Evolutionary conservation across 2,888 invertebrate species (phyloP).

Genomic region (Gryllus longicercus): DNA sequence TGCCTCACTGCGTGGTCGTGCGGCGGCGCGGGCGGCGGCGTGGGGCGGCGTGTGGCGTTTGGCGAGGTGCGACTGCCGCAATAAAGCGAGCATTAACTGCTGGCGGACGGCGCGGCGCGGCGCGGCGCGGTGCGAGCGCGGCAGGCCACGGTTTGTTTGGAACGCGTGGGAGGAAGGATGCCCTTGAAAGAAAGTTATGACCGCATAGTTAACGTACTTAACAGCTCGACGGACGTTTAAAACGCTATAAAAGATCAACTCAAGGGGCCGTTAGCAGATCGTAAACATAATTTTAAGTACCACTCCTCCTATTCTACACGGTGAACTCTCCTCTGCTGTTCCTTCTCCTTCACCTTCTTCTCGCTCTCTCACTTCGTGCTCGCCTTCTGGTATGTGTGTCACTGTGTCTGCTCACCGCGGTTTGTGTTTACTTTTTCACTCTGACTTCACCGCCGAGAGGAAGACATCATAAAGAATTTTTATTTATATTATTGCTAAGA

Average conservation of each 20-base stretch:
- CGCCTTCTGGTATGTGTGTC: neutral
- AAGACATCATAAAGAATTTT: too few relatives aligned
- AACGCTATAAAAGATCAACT: conserved; percentile 32
- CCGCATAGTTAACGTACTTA: neutral
- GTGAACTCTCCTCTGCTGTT: conserved; percentile 11
- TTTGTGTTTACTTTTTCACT: neutral
- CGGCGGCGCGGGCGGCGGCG: neutral
- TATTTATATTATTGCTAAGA: neutral
- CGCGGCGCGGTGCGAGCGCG: neutral
- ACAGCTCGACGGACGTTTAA: conserved; percentile 28
- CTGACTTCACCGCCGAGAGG: too few relatives aligned
- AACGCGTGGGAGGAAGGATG: neutral
- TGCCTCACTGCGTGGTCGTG: neutral
- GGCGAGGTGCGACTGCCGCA: neutral
- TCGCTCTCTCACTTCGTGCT: neutral
- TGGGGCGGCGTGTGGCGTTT: neutral
- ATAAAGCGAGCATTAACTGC: neutral
- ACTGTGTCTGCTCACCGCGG: neutral
- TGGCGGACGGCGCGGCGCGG: neutral
- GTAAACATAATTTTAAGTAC: conserved; percentile 29
- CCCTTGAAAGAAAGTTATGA: neutral
- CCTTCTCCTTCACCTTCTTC: conserved; percentile 25
- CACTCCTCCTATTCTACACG: conserved; percentile 21
- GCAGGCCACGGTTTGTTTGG: neutral
- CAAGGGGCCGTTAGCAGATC: conserved; percentile 22